Conservation (phyloP, 2,888 invertebrate species). For the Anagyrus pseudococci region DNA sequence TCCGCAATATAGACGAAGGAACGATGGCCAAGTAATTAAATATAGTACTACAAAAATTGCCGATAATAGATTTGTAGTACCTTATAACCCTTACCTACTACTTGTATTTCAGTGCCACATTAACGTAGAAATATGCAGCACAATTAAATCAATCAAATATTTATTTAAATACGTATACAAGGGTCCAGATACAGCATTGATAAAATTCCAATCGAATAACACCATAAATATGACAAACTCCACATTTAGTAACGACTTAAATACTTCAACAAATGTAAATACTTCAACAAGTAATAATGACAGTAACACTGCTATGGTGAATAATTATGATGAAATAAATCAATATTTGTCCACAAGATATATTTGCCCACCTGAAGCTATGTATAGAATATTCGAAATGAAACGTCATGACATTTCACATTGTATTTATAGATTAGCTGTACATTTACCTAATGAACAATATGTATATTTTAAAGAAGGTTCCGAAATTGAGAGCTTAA, state of each 20-base stretch:
- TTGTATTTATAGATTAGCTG: neutral
- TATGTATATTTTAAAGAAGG: conserved; percentile 7
- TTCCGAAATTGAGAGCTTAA: conserved; percentile 11
- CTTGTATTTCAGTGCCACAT: neutral
- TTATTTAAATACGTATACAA: neutral
- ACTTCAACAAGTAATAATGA: too few species aligned
- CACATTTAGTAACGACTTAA: too few species aligned
- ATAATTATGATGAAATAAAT: conserved; percentile 16
- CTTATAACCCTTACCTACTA: neutral
- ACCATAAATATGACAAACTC: too few species aligned
- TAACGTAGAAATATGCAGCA: neutral
- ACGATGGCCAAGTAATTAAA: conserved; percentile 3
- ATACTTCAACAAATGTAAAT: too few species aligned
- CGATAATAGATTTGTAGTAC: neutral
- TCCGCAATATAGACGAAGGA: conserved; percentile 16
- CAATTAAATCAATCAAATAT: neutral
- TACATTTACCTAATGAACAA: conserved; percentile 2
- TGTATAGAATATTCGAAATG: neutral
- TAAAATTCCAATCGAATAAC: too few species aligned
- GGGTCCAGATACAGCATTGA: neutral
- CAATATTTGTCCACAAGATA: neutral
- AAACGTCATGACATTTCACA: neutral
- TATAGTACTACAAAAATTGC: neutral
- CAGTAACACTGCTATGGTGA: too few species aligned
- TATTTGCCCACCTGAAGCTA: conserved; percentile 5